phyloP scores from a whole-genome alignment of 2,113 vertebrate species.

The Gobiocypris rarus region DNA sequence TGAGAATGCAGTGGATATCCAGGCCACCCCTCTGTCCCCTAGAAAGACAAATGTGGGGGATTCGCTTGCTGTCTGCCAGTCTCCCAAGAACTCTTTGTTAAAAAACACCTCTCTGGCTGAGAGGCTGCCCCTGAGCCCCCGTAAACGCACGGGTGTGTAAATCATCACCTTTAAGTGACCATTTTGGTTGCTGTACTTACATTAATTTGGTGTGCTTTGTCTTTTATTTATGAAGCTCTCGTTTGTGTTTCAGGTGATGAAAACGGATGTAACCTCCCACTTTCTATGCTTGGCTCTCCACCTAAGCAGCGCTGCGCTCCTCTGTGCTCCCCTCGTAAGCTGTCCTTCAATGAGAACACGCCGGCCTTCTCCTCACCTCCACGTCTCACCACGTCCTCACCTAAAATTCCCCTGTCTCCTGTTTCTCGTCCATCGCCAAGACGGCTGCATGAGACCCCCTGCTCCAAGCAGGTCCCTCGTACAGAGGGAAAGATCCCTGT shows the following conservation, averaged over 20 bases:
- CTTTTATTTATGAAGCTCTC: not conserved
- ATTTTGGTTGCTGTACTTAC: not conserved
- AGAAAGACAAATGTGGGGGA: not conserved
- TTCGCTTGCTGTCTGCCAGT: conserved; percentile 2
- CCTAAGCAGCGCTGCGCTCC: conserved; percentile 81
- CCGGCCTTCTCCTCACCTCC: conserved; percentile 44
- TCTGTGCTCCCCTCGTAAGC: conserved; percentile 68
- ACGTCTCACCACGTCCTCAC: not conserved
- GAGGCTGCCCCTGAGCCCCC: conserved; percentile 85
- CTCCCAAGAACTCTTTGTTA: not conserved
- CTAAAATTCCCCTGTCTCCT: not conserved
- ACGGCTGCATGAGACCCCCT: conserved; percentile 65
- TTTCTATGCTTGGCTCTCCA: conserved; percentile 78
- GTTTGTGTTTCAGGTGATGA: conserved; percentile 80
- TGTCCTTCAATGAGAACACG: conserved; percentile 79
- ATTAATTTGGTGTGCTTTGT: not conserved
- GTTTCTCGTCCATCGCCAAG: conserved; percentile 48
- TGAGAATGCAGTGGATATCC: fast-evolving
- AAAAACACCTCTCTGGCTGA: conserved; percentile 24
- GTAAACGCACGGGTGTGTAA: conserved; percentile 86
- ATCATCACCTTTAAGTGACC: not conserved
- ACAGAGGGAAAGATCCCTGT: conserved; percentile 49
- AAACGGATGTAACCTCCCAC: conserved; percentile 84
- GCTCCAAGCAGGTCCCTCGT: conserved; percentile 23
- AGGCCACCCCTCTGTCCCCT: conserved; percentile 35